Evolutionary conservation across 2,797 vertebrate genomes (phyloP), one percentile per base, ranked within the genome.

Genomic region (Phalanger gymnotis): DNA sequence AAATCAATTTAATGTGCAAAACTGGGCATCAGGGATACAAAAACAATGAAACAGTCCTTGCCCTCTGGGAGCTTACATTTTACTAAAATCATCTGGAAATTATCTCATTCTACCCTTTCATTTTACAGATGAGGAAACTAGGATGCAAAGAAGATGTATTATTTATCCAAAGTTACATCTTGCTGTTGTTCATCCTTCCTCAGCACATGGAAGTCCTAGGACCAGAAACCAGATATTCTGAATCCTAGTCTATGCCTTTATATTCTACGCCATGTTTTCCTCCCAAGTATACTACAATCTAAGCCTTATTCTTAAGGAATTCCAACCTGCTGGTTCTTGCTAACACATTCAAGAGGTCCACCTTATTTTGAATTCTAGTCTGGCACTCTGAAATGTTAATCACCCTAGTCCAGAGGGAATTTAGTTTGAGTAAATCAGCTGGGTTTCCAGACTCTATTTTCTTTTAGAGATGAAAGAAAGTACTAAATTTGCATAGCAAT

Each of bases 301-400:
- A 81, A 81, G 73, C 6, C n/a, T 19, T 90, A 4, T 58, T 93
- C 87, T 90, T 52, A 52, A 16, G 52, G 61, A 92, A 54, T 25
- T 28, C 31, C 91, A 53, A 87, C 93, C 56, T 91, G n/a, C 9
- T 90, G 54, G n/a, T 61, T 52, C 25, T 81, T 91, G 53, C 81
- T 90, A 93, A 93, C 53, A 0, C 56, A 91, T 66, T 94, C 31
- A 92, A 81, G 91, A 55, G 66, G 19, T 58, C 40, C 2, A 55
- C 90, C 52, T 57, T 92, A 89, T 91, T 92, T 93, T 93, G 57
- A 93, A 57, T 95, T 94, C 61, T 10, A 55, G 56, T 66, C 40
- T 90, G 89, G 53, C 56, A 89, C 81, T 95, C 56, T 66, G 90
- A 57, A 22, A 95, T 92, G 66, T 16, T 92, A 93, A 91, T 40